phyloP scores from a whole-genome alignment of 2,797 vertebrate genomes.

The Rousettus madagascariensis region DNA sequence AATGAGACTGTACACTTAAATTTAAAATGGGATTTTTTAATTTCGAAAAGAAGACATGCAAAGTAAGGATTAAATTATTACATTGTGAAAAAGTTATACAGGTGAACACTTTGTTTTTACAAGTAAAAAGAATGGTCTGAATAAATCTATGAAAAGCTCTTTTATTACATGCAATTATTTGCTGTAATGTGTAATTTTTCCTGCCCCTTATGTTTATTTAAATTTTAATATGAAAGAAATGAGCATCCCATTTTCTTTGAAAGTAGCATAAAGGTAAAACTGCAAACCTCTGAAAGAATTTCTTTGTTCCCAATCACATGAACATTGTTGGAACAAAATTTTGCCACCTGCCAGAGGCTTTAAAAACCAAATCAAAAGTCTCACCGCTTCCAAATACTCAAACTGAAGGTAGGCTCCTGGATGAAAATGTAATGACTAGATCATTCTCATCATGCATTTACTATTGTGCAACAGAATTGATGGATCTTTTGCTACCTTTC shows the following conservation, averaged over 20 bases:
- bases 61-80: slow-evolving; percentile 69
- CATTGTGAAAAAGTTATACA: slow-evolving; percentile 73
- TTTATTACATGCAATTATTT: slow-evolving; percentile 69
- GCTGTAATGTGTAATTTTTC: slow-evolving; percentile 63
- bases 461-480: slow-evolving; percentile 58
- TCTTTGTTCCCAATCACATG: slow-evolving; percentile 67
- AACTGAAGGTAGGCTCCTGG: slow-evolving; percentile 40
- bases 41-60: slow-evolving; percentile 59
- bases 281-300: slow-evolving; percentile 69
- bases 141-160: slow-evolving; percentile 65
- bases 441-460: slow-evolving; percentile 60
- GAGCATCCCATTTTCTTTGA: slow-evolving; percentile 72
- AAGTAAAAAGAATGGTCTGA: slow-evolving; percentile 67
- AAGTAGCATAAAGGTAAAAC: slow-evolving; percentile 62
- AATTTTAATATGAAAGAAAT: slow-evolving; percentile 76
- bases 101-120: slow-evolving; percentile 69
- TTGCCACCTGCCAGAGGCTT: slow-evolving; percentile 75
- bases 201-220: slow-evolving; percentile 72
- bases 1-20: slow-evolving; percentile 11
- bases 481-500: slow-evolving; percentile 55
- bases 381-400: slow-evolving; percentile 69
- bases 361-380: slow-evolving; percentile 63
- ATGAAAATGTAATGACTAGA: slow-evolving; percentile 63
- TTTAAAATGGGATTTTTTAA: slow-evolving; percentile 55
- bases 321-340: slow-evolving; percentile 71